A percentile compares a stretch with the other conserved stretches of the same genome.
Evolutionary conservation across 2,888 invertebrate genomes (phyloP).

Genomic region (Phoenoteleia sp.): DNA sequence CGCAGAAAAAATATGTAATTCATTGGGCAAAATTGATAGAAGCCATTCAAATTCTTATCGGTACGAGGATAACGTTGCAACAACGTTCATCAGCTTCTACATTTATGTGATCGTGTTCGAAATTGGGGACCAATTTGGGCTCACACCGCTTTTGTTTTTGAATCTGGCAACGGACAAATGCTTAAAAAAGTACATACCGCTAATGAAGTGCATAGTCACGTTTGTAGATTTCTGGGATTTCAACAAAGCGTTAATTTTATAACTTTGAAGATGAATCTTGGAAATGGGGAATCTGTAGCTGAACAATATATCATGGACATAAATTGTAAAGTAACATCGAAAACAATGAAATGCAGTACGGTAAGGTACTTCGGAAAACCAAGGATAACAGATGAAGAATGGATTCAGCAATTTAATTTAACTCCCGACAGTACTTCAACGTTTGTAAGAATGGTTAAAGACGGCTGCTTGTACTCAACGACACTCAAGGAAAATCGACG

Average conservation of each 20-base stretch:
- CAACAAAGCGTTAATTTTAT: too few species aligned
- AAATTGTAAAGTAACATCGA: not conserved
- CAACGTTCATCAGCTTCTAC: constrained; percentile 39
- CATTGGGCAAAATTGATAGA: not conserved
- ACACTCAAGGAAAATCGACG: not conserved
- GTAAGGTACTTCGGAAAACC: not conserved
- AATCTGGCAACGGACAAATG: constrained; percentile 12
- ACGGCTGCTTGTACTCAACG: too few species aligned
- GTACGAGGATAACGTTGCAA: not conserved
- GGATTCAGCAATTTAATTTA: not conserved
- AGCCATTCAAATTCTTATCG: not conserved
- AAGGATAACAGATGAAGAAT: not conserved
- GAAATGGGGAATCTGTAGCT: too few species aligned
- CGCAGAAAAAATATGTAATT: not conserved
- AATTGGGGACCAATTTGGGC: constrained; percentile 51
- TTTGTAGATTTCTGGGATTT: not conserved
- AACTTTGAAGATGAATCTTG: not conserved
- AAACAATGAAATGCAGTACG: not conserved
- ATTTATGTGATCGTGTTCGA: constrained; percentile 22
- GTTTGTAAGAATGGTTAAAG: too few species aligned
- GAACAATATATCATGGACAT: too few species aligned
- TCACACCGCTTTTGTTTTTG: constrained; percentile 29
- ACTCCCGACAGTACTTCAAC: not conserved
- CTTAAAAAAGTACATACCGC: not conserved
- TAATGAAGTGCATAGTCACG: not conserved